Base-by-base conservation (phyloP, 2,797 vertebrate genomes). In the Anguilla marmorata region DNA sequence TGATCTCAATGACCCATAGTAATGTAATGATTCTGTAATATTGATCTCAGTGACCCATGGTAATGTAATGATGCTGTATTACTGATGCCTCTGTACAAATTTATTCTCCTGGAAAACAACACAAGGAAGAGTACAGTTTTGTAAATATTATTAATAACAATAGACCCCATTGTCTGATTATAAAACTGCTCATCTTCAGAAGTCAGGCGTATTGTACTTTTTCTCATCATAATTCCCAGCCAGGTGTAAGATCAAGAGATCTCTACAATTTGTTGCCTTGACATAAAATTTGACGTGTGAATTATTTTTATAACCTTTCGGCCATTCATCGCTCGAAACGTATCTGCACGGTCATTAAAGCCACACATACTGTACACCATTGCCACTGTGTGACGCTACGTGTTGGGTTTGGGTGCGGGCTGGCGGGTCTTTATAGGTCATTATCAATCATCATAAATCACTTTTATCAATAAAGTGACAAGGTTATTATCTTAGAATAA, bases 1-100 rank as follows among this genome's bases (percentile, higher is more conserved):
- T n/a, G 48, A 52, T 83, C 41, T 41, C 41, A 5, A 45, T 45
- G 41, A 45, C 41, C 41, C 41, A 45, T 45, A 45, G 41, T 45
- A 45, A 45, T 45, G 3, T 4, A 2, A 45, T 37, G 37, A 8
- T n/a, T 14, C 69, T 72, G 9, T 37, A 48, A 54, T 5, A 21
- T 33, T n/a, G 24, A 52, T 83, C 41, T 45, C 41, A 45, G 41
- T 45, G 41, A 45, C 41, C 41, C 4, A 45, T 45, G 91, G 95
- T 95, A 95, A 93, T 52, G 16, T 4, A 2, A 45, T 37, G 37
- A 8, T n/a, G 12, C 69, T 72, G 9, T 74, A 48, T 72, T 5
- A 37, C 56, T n/a, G 8, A 52, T 83, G 0, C 21, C 6, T 50
- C n/a, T 24, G 69, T 37, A 33, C 30, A 5, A 19, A 45, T 37